phyloP scores from a whole-genome alignment of 2,797 vertebrate species.

The Amazona finschi region DNA sequence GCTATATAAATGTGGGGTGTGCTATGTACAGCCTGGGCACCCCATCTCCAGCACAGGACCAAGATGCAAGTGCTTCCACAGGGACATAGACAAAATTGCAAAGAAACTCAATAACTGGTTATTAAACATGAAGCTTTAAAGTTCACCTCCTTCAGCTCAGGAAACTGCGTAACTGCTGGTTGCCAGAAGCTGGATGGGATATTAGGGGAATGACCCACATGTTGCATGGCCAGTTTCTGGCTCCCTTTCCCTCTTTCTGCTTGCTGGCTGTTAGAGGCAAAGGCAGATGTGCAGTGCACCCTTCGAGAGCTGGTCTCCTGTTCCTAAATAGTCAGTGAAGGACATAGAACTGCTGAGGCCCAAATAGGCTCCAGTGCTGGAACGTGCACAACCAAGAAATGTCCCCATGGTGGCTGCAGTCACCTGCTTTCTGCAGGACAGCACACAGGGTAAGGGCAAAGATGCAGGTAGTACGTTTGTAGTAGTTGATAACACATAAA shows the following conservation, averaged over 20 bases:
- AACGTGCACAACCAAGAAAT: neutral
- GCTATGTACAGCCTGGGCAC: neutral
- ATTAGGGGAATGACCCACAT: neutral
- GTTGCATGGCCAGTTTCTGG: neutral
- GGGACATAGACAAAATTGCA: neutral
- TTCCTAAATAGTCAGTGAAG: neutral
- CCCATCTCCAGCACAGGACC: neutral
- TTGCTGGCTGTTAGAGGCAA: neutral
- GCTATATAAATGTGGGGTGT: neutral
- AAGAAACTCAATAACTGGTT: neutral
- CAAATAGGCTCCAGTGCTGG: neutral
- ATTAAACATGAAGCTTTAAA: neutral
- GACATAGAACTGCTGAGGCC: neutral
- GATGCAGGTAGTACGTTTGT: neutral
- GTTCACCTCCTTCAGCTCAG: neutral
- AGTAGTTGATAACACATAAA: neutral
- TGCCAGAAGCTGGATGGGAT: neutral
- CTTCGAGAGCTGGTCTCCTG: neutral
- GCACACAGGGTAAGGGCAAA: neutral
- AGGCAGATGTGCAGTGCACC: neutral
- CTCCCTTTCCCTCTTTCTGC: neutral
- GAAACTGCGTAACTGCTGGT: neutral
- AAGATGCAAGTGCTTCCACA: neutral
- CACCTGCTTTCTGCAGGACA: neutral
- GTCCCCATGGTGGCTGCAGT: neutral